A percentile compares a stretch with the other conserved stretches of the same genome.
Evolutionary conservation across 2,113 vertebrate species (phyloP).

Genomic region (Xerus inauris): DNA sequence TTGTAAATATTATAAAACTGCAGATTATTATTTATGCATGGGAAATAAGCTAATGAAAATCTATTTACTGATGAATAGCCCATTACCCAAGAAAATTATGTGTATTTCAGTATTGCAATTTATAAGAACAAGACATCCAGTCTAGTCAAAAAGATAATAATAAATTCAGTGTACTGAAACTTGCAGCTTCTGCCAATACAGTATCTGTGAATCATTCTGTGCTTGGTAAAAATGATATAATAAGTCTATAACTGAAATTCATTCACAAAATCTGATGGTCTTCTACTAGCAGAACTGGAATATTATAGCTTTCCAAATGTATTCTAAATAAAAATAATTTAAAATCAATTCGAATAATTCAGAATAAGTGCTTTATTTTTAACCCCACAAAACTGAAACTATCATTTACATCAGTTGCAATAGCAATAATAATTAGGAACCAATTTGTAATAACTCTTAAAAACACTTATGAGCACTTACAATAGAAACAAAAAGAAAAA

Average conservation of each 20-base stretch:
- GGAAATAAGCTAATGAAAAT: slow-evolving; percentile 19
- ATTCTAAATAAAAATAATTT: slow-evolving; percentile 75
- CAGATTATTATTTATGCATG: neutral
- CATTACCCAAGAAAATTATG: neutral
- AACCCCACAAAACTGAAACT: slow-evolving; percentile 78
- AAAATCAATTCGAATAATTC: slow-evolving; percentile 73
- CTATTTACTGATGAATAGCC: neutral
- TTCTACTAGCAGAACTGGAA: slow-evolving; percentile 64
- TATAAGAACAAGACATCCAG: slow-evolving; percentile 1
- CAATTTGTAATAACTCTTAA: slow-evolving; percentile 64
- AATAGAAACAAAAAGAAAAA: slow-evolving; percentile 68
- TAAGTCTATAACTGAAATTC: slow-evolving; percentile 33
- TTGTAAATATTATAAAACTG: neutral
- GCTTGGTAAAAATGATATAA: slow-evolving; percentile 30
- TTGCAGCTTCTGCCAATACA: slow-evolving; percentile 3
- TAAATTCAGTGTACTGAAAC: slow-evolving; percentile 28
- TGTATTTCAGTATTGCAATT: neutral
- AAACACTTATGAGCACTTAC: slow-evolving; percentile 70
- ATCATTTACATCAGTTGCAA: slow-evolving; percentile 80
- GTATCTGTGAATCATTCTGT: slow-evolving; percentile 18
- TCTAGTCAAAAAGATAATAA: slow-evolving; percentile 49
- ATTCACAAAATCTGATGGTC: slow-evolving; percentile 35
- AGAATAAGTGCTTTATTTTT: slow-evolving; percentile 80
- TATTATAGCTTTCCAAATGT: slow-evolving; percentile 75
- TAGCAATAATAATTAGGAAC: slow-evolving; percentile 75